Evolutionary conservation across 53 echinoderm and acorn worm species (phyloP).

Genomic region (Holothuria leucospilota): DNA sequence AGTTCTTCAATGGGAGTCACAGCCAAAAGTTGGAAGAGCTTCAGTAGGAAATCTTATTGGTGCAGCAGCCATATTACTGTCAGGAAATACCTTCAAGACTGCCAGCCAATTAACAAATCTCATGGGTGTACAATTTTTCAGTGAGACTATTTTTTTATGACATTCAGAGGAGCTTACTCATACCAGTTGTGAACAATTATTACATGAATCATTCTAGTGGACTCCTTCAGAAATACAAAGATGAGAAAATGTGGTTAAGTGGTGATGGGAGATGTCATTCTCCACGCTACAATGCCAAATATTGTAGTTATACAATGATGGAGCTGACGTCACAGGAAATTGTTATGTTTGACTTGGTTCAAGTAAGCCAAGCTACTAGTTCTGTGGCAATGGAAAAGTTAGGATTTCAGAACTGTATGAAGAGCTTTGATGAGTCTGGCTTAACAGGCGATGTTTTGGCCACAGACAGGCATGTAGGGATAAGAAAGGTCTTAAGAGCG

Average conservation of each 20-base stretch:
- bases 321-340: slow-evolving; percentile 25
- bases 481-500: slow-evolving; percentile 13
- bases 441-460: not conserved
- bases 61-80: slow-evolving; percentile 28
- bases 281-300: slow-evolving; percentile 59
- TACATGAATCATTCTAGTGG: not conserved
- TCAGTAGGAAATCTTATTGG: slow-evolving; percentile 49
- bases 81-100: slow-evolving; percentile 9
- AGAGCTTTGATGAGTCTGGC: too few relatives aligned
- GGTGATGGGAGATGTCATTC: slow-evolving; percentile 63
- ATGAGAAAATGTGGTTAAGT: not conserved
- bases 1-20: slow-evolving; percentile 59
- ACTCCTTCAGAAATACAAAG: not conserved
- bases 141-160: slow-evolving; percentile 21
- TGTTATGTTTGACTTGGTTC: slow-evolving; percentile 47
- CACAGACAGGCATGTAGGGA: slow-evolving; percentile 55
- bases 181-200: slow-evolving; percentile 34
- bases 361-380: slow-evolving; percentile 39
- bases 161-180: slow-evolving; percentile 12
- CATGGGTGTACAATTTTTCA: slow-evolving; percentile 18
- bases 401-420: slow-evolving; percentile 18
- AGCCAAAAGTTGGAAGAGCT: slow-evolving; percentile 51
- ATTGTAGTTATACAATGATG: slow-evolving; percentile 53
- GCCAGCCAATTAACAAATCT: not conserved
- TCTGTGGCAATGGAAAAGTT: slow-evolving; percentile 45